Base-by-base conservation (phyloP, 2,888 invertebrate species). In the Macaria notata region DNA sequence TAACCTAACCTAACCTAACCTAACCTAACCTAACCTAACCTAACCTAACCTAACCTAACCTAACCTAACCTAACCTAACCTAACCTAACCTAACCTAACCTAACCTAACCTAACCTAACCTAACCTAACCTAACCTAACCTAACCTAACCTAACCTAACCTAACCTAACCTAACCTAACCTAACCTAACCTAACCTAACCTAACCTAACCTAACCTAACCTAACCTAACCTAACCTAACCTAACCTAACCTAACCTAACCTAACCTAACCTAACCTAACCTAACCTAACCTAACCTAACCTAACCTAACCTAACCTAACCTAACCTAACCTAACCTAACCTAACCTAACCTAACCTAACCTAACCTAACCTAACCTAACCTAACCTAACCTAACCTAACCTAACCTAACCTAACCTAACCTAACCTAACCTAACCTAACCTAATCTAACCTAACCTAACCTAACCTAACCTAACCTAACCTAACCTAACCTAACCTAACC, bases 301-400 rank as follows among this genome's bases (percentile, higher is more conserved):
- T 62, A 59, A 62, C 62, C 62, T 62, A 59, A 60, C 60, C 63
- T 60, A 60, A 58, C 60, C 59, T 60, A 57, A 60, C 59, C 59
- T 61, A 58, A 57, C 63, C 60, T 60, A 57, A 57, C 60, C 58
- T 60, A 57, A 57, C 60, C 58, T 57, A 60, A 57, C 60, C 33
- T 33, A 65, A 62, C 62, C 55, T 55, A 60, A 57, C 63, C 63
- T 61, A 61, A 63, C 63, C 63, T 60, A 60, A 63, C 63, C 63
- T 63, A 60, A 63, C 63, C 63, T 63, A 60, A 63, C 63, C 63
- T 63, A 60, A 63, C 63, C 63, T 61, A 61, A 63, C 63, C 53
- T 53, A 53, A 53, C 53, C 53, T 53, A 53, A 53, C 53, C 53
- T 53, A 53, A 53, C 53, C 62, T 59, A 56, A 62, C 58, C 62